Base-by-base conservation (phyloP, 35 echinoderm and acorn worm species). In the Diadema setosum region DNA sequence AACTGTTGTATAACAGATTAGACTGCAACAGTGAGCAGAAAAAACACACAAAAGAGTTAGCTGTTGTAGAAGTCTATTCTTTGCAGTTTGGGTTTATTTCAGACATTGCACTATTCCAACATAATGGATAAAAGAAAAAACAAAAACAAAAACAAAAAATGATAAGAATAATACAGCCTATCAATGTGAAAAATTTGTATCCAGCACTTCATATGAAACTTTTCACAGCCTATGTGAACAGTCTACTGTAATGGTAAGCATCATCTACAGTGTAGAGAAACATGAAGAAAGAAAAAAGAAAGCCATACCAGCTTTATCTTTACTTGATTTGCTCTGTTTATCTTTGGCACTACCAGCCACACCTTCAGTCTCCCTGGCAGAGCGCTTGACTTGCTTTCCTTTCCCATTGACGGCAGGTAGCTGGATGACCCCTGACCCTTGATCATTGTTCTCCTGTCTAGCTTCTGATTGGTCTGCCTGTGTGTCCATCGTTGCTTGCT, bases 251-350 rank as follows among this genome's bases (percentile, higher is more conserved):
- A n/a, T n/a, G n/a, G n/a, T n/a, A n/a, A n/a, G n/a, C n/a, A n/a
- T n/a, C n/a, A n/a, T n/a, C n/a, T n/a, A n/a, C n/a, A n/a, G n/a
- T n/a, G n/a, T 44, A 30, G 7, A 20, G 14, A n/a, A 82, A 2
- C 5, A 27, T 40, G 5, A 33, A 46, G 46, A 18, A 20, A 3
- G 52, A 5, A 18, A 48, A 14, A 16, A 39, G 11, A 16, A 39
- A 36, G 18, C 35, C 17, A 50, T 70, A 87, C 85, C 64, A 74
- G 39, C 36, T 29, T 29, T 87, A 74, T 87, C 85, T 43, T 49
- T 87, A 11, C 31, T 40, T 87, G 85, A 87, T 61, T 87, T 87
- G 85, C 23, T 87, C 60, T 87, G 85, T 36, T 78, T 78, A 34
- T 78, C 73, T 36, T 78, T 78, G 5, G 11, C 23, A n/a, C 5